Conservation (phyloP, 2,888 invertebrate species). For the Catocala fraxini region DNA sequence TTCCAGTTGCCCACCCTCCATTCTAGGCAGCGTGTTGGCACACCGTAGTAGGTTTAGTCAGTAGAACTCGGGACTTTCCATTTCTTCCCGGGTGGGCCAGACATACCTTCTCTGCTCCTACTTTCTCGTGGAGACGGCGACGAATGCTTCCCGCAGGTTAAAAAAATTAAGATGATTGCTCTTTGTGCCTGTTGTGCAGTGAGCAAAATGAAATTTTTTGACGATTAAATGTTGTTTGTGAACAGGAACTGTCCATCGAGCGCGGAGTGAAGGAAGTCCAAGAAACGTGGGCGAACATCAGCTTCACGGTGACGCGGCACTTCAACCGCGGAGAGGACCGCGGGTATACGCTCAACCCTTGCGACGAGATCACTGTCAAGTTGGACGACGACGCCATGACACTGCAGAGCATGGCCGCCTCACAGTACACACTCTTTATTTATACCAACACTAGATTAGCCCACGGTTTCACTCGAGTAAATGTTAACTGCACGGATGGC, state of each 20-base stretch:
- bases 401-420: constrained; percentile 96
- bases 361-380: constrained; percentile 93
- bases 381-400: constrained; percentile 97
- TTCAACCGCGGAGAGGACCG: constrained; percentile 92
- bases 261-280: constrained; percentile 94
- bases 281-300: constrained; percentile 90
- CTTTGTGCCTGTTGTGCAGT: too few relatives aligned
- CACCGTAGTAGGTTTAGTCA: too few relatives aligned
- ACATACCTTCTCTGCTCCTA: too few relatives aligned
- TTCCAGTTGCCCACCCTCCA: not conserved
- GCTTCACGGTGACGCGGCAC: constrained; percentile 90
- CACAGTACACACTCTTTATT: constrained; percentile 83
- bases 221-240: not conserved
- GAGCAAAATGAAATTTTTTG: not conserved
- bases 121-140: too few relatives aligned
- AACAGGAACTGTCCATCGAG: constrained; percentile 94
- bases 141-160: too few relatives aligned
- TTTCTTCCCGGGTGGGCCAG: too few relatives aligned
- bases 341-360: constrained; percentile 92
- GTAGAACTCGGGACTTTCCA: too few relatives aligned
- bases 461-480: too few relatives aligned
- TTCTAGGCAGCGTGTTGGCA: too few relatives aligned
- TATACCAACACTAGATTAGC: too few relatives aligned
- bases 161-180: too few relatives aligned
- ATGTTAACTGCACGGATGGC: too few relatives aligned